Evolutionary conservation across 2,113 vertebrate species (phyloP), one percentile per base, ranked within the genome.

Genomic region (Mionectes macconnelli): DNA sequence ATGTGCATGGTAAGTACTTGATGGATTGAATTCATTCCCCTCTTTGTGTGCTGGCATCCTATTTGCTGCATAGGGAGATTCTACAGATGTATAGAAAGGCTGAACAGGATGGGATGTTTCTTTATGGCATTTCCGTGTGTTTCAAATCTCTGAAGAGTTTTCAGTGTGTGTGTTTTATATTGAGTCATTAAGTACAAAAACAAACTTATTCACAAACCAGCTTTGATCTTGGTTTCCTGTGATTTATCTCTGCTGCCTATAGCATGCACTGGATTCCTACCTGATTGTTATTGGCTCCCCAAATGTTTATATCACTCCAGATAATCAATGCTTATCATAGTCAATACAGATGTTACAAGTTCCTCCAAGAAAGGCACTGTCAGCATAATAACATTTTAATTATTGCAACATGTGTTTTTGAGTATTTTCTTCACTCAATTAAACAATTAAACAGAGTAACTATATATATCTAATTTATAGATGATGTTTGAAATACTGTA

Each of bases 301-400:
- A 96, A 98, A 98, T 98, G 97, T 98, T 98, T 97, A 98, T 97
- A 97, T 98, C 96, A 14, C 83, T 93, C 39, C 39, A 96, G 95
- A 96, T 98, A 98, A 98, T 98, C 98, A 98, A 97, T 98, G 97
- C 97, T 98, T 97, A 98, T 98, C 98, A 94, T 89, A 95, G 97
- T 96, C 96, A 97, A 97, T 98, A 96, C 98, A 98, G 98, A 97
- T 4, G 40, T 97, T 97, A 96, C 75, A 73, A 97, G 97, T 95
- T 97, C 95, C 96, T 95, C 82, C 87, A 89, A 98, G 96, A 97
- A 98, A 96, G 83, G 93, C 90, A 74, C 83, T 87, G 97, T 98
- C 98, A 98, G 98, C 97, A 95, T 95, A 98, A 97, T 42, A 95
- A 60, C 89, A 84, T 94, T 98, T 97, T 98, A 98, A 98, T 98